A percentile compares a stretch with the other conserved stretches of the same genome.
phyloP scores from a whole-genome alignment of 2,797 vertebrate genomes.

The Oophaga sylvatica region DNA sequence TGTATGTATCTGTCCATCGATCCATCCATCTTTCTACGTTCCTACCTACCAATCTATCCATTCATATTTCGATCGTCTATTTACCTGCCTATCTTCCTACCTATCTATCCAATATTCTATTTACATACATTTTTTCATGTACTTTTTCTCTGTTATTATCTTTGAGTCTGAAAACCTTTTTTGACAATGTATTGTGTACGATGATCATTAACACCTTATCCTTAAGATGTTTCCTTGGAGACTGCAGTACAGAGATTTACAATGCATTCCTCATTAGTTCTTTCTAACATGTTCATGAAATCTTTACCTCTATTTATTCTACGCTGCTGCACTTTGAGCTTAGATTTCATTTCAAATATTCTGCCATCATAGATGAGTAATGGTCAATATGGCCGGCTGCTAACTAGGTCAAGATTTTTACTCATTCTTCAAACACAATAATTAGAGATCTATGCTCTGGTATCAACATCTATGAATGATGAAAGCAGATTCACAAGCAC shows the following conservation, averaged over 20 bases:
- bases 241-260: background rate
- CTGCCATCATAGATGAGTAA: background rate
- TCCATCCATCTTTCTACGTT: too few species aligned
- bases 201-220: conserved; percentile 28
- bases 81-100: background rate
- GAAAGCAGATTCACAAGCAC: background rate
- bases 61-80: background rate
- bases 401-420: conserved; percentile 25
- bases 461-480: background rate
- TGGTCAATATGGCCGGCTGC: background rate
- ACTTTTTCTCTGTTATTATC: background rate
- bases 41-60: background rate
- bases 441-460: conserved; percentile 19
- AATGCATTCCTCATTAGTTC: conserved; percentile 38
- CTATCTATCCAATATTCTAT: background rate
- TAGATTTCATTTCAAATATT: background rate
- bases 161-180: background rate
- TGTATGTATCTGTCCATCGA: too few species aligned
- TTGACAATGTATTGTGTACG: background rate
- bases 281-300: background rate
- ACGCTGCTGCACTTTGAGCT: background rate
- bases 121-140: background rate
- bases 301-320: conserved; percentile 20
- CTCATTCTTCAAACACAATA: conserved; percentile 15
- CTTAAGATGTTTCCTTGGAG: conserved; percentile 45